Evolutionary conservation across 2,113 vertebrate genomes (phyloP).

Genomic region (Myrmecophaga tridactyla): DNA sequence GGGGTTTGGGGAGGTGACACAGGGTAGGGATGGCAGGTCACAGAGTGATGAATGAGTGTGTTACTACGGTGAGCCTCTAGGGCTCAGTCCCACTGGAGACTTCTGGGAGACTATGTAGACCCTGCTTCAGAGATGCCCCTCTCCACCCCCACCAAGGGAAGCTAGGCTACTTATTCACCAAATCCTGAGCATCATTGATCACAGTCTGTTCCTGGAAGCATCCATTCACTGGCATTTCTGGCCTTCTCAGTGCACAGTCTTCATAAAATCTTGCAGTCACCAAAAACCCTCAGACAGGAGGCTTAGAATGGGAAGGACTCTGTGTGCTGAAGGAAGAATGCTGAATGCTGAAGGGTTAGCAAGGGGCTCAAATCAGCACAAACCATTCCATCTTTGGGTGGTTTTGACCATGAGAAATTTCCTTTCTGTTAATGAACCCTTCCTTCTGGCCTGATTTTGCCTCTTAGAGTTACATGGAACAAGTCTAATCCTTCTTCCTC

Average conservation of each 20-base stretch:
- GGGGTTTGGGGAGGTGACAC: neutral
- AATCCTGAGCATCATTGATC: neutral
- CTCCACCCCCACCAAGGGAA: no score
- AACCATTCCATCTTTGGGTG: neutral
- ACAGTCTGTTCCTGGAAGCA: neutral
- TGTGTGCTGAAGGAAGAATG: neutral
- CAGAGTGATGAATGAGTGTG: accelerated
- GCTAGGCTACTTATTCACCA: neutral
- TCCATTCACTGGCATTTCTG: neutral
- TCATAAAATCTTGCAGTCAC: neutral
- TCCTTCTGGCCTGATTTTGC: neutral
- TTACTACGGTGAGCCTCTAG: no score
- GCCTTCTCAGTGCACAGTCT: no score
- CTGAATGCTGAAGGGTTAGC: no score
- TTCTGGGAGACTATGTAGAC: neutral
- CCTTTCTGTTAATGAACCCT: neutral
- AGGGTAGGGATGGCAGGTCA: neutral
- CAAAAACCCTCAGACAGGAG: neutral
- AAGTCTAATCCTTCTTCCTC: neutral
- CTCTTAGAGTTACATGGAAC: neutral
- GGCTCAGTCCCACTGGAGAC: neutral
- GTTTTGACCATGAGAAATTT: neutral
- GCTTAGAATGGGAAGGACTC: accelerated
- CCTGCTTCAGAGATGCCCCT: no score
- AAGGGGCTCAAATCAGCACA: neutral